Conservation (phyloP, 2,888 invertebrate species). For the Nemotelus pantherinus region DNA sequence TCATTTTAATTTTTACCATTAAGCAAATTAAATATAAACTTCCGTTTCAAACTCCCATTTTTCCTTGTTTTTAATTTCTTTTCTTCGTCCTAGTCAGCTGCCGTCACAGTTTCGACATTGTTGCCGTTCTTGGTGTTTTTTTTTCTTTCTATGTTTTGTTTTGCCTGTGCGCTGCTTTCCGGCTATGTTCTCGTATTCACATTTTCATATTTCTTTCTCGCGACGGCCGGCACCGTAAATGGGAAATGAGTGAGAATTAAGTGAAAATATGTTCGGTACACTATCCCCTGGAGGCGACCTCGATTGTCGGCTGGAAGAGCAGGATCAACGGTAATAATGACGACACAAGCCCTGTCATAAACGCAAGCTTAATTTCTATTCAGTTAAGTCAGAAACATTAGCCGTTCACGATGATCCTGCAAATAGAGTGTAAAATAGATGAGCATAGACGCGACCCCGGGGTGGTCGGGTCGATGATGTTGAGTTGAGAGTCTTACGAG, state of each 20-base stretch:
- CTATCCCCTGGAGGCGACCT: neutral
- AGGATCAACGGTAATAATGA: too few relatives aligned
- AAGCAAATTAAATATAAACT: slow-evolving; percentile 11
- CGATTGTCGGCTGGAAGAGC: too few relatives aligned
- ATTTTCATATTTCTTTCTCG: neutral
- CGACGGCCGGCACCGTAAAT: neutral
- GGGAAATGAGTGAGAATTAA: neutral
- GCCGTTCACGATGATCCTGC: neutral
- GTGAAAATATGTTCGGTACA: neutral
- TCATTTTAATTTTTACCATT: slow-evolving; percentile 30
- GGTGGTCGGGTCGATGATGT: too few relatives aligned
- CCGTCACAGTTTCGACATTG: too few relatives aligned
- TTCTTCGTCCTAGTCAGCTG: too few relatives aligned
- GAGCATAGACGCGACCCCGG: neutral
- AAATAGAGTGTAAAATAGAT: slow-evolving; percentile 22
- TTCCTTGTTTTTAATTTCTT: neutral
- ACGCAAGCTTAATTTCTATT: slow-evolving; percentile 6
- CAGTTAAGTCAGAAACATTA: slow-evolving; percentile 22
- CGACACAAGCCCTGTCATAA: too few relatives aligned
- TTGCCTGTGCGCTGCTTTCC: too few relatives aligned
- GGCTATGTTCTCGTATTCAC: neutral
- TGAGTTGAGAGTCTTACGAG: too few relatives aligned
- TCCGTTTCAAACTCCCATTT: neutral
- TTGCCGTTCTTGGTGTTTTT: too few relatives aligned
- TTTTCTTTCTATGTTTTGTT: too few relatives aligned